These are phyloP conservation scores for Eptesicus fuscus DNA, from an alignment of 2,113 vertebrate species.

Conservation along the genomic window DNA sequence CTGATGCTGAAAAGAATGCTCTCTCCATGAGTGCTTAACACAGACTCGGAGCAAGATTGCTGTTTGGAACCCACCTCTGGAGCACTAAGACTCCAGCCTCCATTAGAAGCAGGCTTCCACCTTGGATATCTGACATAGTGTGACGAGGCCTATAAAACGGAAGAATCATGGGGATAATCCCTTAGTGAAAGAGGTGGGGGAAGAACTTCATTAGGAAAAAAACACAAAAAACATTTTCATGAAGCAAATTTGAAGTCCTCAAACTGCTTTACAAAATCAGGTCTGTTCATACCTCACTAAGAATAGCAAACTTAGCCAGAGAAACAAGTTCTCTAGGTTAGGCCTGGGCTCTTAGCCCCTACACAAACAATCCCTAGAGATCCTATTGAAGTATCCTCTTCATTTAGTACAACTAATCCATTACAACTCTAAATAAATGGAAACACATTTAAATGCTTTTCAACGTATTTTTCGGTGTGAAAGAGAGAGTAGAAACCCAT, in stretches of 20 bases:
- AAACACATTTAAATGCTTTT: background rate
- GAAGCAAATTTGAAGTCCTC: conserved; percentile 20
- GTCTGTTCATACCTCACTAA: background rate
- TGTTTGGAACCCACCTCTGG: background rate
- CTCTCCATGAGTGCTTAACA: background rate
- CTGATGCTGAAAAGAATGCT: conserved; percentile 10
- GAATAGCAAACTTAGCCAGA: conserved; percentile 45
- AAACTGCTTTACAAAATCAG: conserved; percentile 14
- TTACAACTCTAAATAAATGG: background rate
- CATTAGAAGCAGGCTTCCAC: background rate
- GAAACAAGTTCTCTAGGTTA: conserved; percentile 50
- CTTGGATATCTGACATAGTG: background rate
- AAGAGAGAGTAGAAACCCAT: background rate
- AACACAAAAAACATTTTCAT: background rate
- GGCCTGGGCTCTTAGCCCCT: background rate
- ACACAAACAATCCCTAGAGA: background rate
- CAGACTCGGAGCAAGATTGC: background rate
- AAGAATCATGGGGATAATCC: background rate
- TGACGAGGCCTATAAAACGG: background rate
- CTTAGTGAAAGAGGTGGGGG: background rate
- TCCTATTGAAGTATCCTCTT: background rate
- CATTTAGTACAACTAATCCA: background rate
- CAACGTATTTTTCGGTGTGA: background rate
- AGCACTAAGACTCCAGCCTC: background rate
- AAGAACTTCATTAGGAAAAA: conserved; percentile 9